Evolutionary conservation across 2,113 vertebrate species (phyloP), one percentile per base, ranked within the genome.

Genomic region (Mobula hypostoma): DNA sequence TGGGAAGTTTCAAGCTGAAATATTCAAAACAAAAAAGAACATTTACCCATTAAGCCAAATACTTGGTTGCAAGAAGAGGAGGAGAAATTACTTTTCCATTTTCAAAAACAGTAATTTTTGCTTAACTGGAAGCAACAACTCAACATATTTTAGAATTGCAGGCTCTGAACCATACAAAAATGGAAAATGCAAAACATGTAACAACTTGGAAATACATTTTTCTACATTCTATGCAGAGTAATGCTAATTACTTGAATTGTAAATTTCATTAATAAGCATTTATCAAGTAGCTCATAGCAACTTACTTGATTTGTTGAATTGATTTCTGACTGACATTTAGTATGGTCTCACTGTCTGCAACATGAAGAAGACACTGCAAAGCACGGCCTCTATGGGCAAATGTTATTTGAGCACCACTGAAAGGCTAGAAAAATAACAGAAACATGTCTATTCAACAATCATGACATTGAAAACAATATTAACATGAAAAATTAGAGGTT

Each of bases 321-420:
- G 98, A 96, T 87, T 98, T 98, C 94, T 98, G 97, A 95, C 98
- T 97, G 95, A 98, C 96, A 0, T 96, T 95, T 94, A 98, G 98
- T 94, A 99, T 95, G 0, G 97, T 98, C 9, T 94, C 95, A 7
- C 96, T 95, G 36, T 99, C 98, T 5, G 97, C 97, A 94, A 99
- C 95, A 87, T 97, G 97, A 36, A 98, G 96, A 6, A 99, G 97
- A 94, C 99, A 99, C 74, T 98, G 97, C n/a, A 99, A 97, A 0
- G 97, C 98, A 91, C 98, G 97, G 24, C 97, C 97, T 85, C 97
- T 97, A 94, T 99, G 98, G 94, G 97, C 97, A 95, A 97, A 99
- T 0, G 98, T 99, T 95, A 99, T 94, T 93, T 98, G 97, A 72
- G 96, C 96, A 0, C 97, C 96, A 0, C 68, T 70, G 74, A 93